These are phyloP conservation scores for Acrocephalus scirpaceus DNA, from an alignment of 2,797 vertebrate genomes.

Conservation along the genomic window DNA sequence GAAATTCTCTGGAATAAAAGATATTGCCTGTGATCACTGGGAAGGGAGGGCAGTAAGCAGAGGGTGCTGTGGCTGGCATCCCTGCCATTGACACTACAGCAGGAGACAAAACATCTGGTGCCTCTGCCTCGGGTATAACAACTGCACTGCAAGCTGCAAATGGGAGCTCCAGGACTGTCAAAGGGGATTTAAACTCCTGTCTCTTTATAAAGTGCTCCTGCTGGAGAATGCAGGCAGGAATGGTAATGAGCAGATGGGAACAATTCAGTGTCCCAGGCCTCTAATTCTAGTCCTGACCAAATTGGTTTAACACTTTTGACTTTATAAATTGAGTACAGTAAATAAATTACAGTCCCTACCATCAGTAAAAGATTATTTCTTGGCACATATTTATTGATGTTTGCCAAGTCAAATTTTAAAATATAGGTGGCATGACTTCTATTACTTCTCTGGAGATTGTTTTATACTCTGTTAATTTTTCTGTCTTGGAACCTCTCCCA, in stretches of 20 bases:
- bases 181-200: not conserved
- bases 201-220: not conserved
- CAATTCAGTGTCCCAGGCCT: not conserved
- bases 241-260: not conserved
- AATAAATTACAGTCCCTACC: not conserved
- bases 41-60: not conserved
- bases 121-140: rapidly evolving
- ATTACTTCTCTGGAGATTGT: not conserved
- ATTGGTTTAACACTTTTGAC: not conserved
- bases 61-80: not conserved
- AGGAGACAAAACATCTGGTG: not conserved
- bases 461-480: not conserved
- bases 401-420: not conserved
- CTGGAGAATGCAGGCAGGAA: not conserved
- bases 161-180: rapidly evolving
- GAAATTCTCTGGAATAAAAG: not conserved
- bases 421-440: not conserved
- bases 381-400: not conserved
- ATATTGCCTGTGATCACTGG: not conserved
- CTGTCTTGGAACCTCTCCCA: not conserved
- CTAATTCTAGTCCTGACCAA: not conserved
- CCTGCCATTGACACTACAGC: rapidly evolving
- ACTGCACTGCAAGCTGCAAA: not conserved
- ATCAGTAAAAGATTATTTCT: not conserved
- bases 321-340: not conserved